Conservation (phyloP, 1,140 invertebrate species). For the Hylaeus anthracinus region DNA sequence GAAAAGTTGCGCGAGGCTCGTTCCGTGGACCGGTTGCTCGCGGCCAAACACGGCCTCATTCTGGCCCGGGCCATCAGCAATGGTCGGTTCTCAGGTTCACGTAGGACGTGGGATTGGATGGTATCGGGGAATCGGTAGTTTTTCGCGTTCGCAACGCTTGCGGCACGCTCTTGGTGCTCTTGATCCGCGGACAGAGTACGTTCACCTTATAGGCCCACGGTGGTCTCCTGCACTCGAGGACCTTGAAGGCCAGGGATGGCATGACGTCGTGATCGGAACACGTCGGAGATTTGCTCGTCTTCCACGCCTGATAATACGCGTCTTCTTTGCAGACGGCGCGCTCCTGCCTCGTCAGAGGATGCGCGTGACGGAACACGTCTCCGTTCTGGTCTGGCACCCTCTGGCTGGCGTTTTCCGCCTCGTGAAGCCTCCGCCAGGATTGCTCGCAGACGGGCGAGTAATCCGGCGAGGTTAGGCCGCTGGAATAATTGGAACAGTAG, state of each 20-base stretch:
- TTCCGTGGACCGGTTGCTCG: conserved; percentile 71
- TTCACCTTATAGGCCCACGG: conserved; percentile 74
- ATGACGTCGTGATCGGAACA: conserved; percentile 76
- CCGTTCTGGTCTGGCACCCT: conserved; percentile 67
- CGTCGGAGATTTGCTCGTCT: conserved; percentile 71
- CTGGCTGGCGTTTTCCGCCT: conserved; percentile 58
- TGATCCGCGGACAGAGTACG: conserved; percentile 81
- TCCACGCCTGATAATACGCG: conserved; percentile 84
- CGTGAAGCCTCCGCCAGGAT: conserved; percentile 62
- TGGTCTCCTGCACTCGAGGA: conserved; percentile 66
- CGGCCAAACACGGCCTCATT: conserved; percentile 69
- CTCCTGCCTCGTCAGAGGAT: conserved; percentile 66
- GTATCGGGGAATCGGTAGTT: conserved; percentile 31
- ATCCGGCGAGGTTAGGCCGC: conserved; percentile 73
- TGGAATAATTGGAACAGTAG: conserved; percentile 67
- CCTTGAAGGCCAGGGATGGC: conserved; percentile 81
- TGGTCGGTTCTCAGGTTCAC: conserved; percentile 62
- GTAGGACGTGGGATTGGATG: conserved; percentile 52
- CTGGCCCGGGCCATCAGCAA: conserved; percentile 72
- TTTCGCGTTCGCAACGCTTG: conserved; percentile 66
- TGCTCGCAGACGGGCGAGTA: conserved; percentile 69
- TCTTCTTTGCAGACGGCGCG: conserved; percentile 79
- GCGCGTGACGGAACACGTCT: conserved; percentile 57
- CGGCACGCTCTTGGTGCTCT: conserved; percentile 82
- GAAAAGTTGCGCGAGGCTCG: conserved; percentile 71